These are phyloP conservation scores for Parelbella ahira DNA, from an alignment of 2,888 invertebrate species.

Conservation along the genomic window DNA sequence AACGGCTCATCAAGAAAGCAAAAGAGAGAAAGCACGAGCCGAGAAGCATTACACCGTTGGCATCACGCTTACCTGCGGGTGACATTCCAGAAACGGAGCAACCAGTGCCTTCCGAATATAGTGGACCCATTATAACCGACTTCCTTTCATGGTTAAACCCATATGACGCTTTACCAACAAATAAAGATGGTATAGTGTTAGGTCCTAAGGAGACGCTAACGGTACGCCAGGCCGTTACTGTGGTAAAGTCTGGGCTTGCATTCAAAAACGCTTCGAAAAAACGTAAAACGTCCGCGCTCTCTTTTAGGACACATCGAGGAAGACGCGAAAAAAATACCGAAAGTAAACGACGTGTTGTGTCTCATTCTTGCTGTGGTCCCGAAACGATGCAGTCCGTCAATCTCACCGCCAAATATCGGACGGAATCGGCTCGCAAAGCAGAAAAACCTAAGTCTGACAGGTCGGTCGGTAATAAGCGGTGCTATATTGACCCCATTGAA, in stretches of 20 bases:
- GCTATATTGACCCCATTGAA: constrained; percentile 72
- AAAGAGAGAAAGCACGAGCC: constrained; percentile 63
- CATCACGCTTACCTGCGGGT: constrained; percentile 49
- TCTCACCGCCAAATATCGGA: constrained; percentile 58
- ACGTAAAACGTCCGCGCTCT: constrained; percentile 73
- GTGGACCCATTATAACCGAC: constrained; percentile 85
- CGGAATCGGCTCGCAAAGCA: constrained; percentile 65
- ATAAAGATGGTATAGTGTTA: constrained; percentile 60
- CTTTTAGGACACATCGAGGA: constrained; percentile 73
- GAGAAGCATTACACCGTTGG: constrained; percentile 49
- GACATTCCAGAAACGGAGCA: constrained; percentile 50
- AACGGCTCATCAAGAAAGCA: constrained; percentile 77
- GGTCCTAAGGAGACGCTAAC: constrained; percentile 58
- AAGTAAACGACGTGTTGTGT: constrained; percentile 59
- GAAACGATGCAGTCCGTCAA: constrained; percentile 47
- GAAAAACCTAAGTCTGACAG: constrained; percentile 63
- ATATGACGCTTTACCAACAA: constrained; percentile 58
- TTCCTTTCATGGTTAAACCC: constrained; percentile 84
- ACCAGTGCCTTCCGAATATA: constrained; percentile 72
- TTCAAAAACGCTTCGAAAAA: constrained; percentile 65
- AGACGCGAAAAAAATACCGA: constrained; percentile 70
- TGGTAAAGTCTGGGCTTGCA: constrained; percentile 64
- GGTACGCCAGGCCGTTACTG: constrained; percentile 75
- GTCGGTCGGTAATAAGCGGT: constrained; percentile 77
- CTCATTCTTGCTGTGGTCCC: constrained; percentile 67